Base-by-base conservation (phyloP, 2,888 invertebrate species). In the Ptycholaimellus sp. region DNA sequence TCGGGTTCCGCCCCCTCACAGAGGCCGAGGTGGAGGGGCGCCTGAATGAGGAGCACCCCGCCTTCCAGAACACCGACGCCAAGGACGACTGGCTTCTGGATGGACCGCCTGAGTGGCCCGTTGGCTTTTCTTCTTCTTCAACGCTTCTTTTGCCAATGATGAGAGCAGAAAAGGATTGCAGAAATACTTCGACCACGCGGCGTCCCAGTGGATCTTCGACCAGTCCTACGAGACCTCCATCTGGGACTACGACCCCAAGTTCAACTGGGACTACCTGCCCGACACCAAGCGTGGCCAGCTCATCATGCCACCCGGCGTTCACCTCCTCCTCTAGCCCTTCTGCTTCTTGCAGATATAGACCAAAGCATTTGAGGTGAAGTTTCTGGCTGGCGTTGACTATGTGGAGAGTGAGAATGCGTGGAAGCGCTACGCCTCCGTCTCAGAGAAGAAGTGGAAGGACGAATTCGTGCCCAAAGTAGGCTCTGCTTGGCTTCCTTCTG, bases 211-310 rank as follows among this genome's bases (percentile, higher is more conserved):
- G 17, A 16, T 33, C 4, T 38, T 38, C 25, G 39, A 39, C 19
- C 9, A 30, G 17, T 7, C 19, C 11, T 39, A 39, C 31, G 39
- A 39, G 29, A 36, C 20, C 20, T n/a, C 18, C 27, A 36, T 39
- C 17, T 39, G 39, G 39, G 39, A 39, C 16, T 39, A 39, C 28
- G 39, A 39, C 14, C 39, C 39, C 23, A 35, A 33, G 29, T 39
- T 39, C 33, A 32, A 28, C 13, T 27, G 33, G 32, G 39, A 39
- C 20, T 39, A 39, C 23, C 14, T 36, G 32, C 39, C 39, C 17
- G 31, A 20, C 14, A 32, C 35, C 3, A 36, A 30, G 30, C 7
- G 7, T 25, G n/a, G n/a, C n/a, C n/a, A n/a, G n/a, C n/a, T n/a
- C 13, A 11, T 30, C 7, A 30, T 30, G 9, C 7, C n/a, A n/a